phyloP scores from a whole-genome alignment of 92 coral and sea anemone genomes.

The Parazoanthus atlanticus region DNA sequence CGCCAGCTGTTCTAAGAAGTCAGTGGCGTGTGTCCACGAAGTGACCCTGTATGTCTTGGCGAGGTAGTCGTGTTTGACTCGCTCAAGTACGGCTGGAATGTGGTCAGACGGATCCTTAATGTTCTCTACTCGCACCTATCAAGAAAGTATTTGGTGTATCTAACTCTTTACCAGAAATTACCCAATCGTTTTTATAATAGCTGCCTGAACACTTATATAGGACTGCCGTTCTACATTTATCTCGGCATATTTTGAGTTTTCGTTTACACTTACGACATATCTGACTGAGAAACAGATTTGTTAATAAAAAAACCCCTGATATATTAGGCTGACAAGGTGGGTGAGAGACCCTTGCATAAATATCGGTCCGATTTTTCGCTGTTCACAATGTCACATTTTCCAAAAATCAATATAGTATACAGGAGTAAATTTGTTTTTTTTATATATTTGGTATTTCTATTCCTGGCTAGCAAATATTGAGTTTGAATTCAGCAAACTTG shows the following conservation, averaged over 20 bases:
- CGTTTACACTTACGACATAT: no score
- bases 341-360: no score
- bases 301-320: no score
- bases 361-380: not conserved
- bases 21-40: conserved; percentile 80
- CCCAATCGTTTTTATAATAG: not conserved
- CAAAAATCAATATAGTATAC: no score
- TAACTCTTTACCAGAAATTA: not conserved
- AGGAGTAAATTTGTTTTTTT: no score
- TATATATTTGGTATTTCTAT: no score
- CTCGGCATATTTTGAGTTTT: not conserved
- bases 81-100: conserved; percentile 81
- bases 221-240: not conserved
- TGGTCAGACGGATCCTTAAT: conserved; percentile 94
- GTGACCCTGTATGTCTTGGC: conserved; percentile 84
- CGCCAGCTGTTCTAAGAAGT: conserved; percentile 89
- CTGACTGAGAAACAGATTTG: not conserved
- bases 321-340: no score
- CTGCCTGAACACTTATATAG: not conserved
- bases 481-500: no score
- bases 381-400: no score
- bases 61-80: conserved; percentile 87
- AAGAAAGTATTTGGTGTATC: not conserved
- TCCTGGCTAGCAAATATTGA: no score
- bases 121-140: conserved; percentile 94